Conservation (phyloP, 2,888 invertebrate species). For the Papilio gigon region DNA sequence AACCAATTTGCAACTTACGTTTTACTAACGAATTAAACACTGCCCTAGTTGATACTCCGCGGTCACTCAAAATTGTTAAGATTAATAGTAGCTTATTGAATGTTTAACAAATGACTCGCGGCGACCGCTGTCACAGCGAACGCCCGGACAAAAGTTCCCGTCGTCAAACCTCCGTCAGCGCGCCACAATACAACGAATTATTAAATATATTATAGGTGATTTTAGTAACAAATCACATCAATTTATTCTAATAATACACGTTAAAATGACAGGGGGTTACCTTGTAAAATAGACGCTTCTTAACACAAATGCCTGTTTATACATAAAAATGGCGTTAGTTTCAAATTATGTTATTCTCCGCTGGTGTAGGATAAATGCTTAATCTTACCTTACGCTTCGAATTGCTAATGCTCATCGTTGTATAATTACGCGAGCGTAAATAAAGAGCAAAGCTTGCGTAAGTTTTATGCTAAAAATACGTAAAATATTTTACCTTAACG, state of each 20-base stretch:
- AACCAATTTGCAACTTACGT: not conserved
- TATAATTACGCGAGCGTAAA: slow-evolving; percentile 4
- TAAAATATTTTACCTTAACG: not conserved
- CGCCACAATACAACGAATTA: slow-evolving; percentile 27
- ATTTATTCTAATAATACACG: slow-evolving; percentile 15
- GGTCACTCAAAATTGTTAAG: slow-evolving; percentile 19
- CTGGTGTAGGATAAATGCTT: not conserved
- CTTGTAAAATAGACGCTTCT: not conserved
- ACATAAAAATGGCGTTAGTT: not conserved
- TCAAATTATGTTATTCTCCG: not conserved
- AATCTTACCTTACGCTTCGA: not conserved
- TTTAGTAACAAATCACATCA: slow-evolving; percentile 9
- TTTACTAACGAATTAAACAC: slow-evolving; percentile 9
- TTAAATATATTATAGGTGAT: slow-evolving; percentile 22
- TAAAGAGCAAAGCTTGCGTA: not conserved
- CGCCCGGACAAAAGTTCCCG: slow-evolving; percentile 26
- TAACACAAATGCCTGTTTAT: not conserved
- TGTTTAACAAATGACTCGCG: slow-evolving; percentile 31
- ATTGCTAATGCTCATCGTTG: slow-evolving; percentile 5
- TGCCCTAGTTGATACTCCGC: slow-evolving; percentile 14
- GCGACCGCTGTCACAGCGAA: slow-evolving; percentile 22
- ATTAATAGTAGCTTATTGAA: slow-evolving; percentile 35
- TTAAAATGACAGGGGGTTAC: not conserved
- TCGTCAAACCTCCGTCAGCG: slow-evolving; percentile 37
- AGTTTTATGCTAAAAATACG: not conserved